Evolutionary conservation across 64 coral and sea anemone genomes (phyloP), one percentile per base, ranked within the genome.

Genomic region (Montipora foliosa): DNA sequence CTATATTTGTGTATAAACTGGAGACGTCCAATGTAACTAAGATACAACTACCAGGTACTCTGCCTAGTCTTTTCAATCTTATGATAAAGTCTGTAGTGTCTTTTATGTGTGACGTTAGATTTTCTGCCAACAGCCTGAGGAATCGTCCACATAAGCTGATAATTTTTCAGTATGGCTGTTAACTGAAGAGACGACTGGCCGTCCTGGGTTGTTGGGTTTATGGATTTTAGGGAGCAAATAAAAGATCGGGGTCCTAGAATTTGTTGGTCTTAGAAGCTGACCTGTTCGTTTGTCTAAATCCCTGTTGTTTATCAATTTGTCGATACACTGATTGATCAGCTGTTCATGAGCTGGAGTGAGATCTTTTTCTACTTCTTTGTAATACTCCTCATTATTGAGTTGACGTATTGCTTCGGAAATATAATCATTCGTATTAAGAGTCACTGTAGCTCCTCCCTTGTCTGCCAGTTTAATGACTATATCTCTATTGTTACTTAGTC

Each of bases 211-310:
- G 62, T 80, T 89, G 46, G 61, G 72, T 79, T 90, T 90, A 78
- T 78, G 87, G 50, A 89, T 89, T 58, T 89, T 89, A 25, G 71
- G 87, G 3, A 76, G 71, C 87, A 79, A 79, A 59, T 90, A 90
- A 79, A 90, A 90, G 16, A 90, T 8, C 25, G 88, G 88, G 47
- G 55, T 90, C 79, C 76, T 80, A 21, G 88, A 90, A 13, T 79
- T 66, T 44, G 57, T 53, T 90, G 88, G 76, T 66, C 79, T 90
- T 51, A 90, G 76, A 47, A 90, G 76, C 3, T 90, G 49, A 10
- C 51, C 61, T 4, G 77, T 76, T 62, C 58, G 46, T 49, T 15
- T 90, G 75, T 90, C 52, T 52, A 44, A 75, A 13, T 90, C 4
- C 21, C 22, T 57, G 29, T 29, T 29, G 29, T 29, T 29, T 29